Evolutionary conservation across 1,140 invertebrate genomes (phyloP).

Genomic region (Mizuhopecten yessoensis): DNA sequence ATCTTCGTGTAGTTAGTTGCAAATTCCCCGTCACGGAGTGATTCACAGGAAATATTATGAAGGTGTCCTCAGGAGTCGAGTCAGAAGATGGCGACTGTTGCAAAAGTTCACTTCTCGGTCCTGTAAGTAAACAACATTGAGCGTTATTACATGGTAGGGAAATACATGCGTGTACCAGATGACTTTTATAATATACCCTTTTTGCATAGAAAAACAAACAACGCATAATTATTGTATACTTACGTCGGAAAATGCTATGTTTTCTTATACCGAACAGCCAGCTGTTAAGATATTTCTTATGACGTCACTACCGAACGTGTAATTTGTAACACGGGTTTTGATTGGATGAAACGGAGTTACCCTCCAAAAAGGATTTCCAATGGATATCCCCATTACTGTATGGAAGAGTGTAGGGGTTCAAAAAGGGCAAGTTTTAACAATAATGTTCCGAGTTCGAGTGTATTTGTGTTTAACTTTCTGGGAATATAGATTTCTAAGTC

Average conservation of each 20-base stretch:
- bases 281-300: slow-evolving; percentile 23
- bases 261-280: slow-evolving; percentile 22
- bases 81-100: slow-evolving; percentile 23
- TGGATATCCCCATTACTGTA: not conserved
- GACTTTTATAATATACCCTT: not conserved
- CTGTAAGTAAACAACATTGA: not conserved
- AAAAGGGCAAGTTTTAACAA: not conserved
- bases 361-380: slow-evolving; percentile 36
- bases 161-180: not conserved
- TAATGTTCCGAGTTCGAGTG: no score
- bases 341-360: slow-evolving; percentile 32
- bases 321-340: slow-evolving; percentile 24
- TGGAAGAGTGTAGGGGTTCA: not conserved
- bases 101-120: not conserved
- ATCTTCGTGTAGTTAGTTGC: not conserved
- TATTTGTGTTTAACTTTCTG: no score
- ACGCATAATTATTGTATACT: not conserved
- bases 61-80: slow-evolving; percentile 18
- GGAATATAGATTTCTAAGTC: no score
- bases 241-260: not conserved
- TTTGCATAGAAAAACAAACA: not conserved
- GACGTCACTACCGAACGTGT: slow-evolving; percentile 31
- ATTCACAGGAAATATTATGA: not conserved
- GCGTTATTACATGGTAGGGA: not conserved
- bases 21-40: not conserved